phyloP scores from a whole-genome alignment of 1,140 invertebrate genomes.

The Ooceraea biroi region DNA sequence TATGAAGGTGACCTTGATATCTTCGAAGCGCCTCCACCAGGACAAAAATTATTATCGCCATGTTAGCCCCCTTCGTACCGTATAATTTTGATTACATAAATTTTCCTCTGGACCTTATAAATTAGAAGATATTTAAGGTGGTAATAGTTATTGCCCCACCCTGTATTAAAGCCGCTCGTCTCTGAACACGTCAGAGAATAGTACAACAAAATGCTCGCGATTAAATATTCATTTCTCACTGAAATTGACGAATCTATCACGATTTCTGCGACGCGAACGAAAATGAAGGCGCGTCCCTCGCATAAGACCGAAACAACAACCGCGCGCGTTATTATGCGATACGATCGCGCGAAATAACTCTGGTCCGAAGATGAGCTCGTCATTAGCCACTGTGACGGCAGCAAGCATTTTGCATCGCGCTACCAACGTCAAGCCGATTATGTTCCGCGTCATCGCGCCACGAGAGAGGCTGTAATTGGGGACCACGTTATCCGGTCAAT shows the following conservation, averaged over 20 bases:
- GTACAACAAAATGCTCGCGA: background rate
- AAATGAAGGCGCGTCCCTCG: slow-evolving; percentile 18
- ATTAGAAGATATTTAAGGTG: no score
- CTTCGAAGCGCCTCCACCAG: no score
- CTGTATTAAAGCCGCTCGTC: background rate
- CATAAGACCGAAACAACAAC: slow-evolving; percentile 38
- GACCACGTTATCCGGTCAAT: slow-evolving; percentile 76
- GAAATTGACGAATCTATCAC: background rate
- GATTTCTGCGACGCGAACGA: background rate
- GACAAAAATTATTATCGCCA: no score
- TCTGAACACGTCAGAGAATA: background rate
- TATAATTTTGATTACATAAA: no score
- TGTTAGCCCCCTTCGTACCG: no score
- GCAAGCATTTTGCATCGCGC: slow-evolving; percentile 35
- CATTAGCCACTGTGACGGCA: slow-evolving; percentile 13
- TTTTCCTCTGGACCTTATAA: no score
- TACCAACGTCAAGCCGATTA: slow-evolving; percentile 64
- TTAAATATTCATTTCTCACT: slow-evolving; percentile 14
- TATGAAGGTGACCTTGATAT: no score
- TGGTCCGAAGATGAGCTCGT: slow-evolving; percentile 43
- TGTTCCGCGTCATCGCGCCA: slow-evolving; percentile 63
- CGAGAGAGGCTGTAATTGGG: slow-evolving; percentile 77
- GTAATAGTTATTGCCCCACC: no score
- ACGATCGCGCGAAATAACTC: slow-evolving; percentile 41
- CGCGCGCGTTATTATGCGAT: slow-evolving; percentile 24